Evolutionary conservation across 1,140 invertebrate species (phyloP), one percentile per base, ranked within the genome.

Genomic region (Geopemphigus sp.): DNA sequence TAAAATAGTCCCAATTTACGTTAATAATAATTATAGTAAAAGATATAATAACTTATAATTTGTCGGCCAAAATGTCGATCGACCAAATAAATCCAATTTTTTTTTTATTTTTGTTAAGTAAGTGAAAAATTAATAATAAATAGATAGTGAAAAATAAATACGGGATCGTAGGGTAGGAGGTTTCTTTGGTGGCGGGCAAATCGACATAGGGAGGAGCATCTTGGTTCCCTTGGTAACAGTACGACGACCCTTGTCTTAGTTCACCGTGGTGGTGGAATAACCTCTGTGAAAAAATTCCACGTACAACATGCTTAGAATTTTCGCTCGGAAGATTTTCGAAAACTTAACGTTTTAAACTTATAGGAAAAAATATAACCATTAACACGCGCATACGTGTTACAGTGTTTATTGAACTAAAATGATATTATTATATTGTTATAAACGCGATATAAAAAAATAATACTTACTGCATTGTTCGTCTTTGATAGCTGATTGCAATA

Each of bases 381-480:
- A 61, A 12, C 15, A 26, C 14, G 15, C 26, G 26, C 10, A 61
- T 26, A 26, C 26, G 26, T 61, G 17, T 63, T 19, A 63, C 29
- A 29, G 19, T 29, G 11, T 12, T 50, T 19, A n/a, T 63, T 32
- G 15, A 32, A 39, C 32, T 50, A 50, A 12, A 12, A 50, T 12
- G 47, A 50, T 50, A 12, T 50, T 50, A 50, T 50, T 12, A 50
- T 50, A 50, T 39, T 8, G 5, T 50, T 8, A 6, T 50, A 50
- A 12, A 10, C 5, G 5, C 11, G 47, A 6, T 57, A 6, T 22
- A 10, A 24, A 24, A 57, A 24, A 24, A 5, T 24, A 14, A 54
- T n/a, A 72, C 68, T 72, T 26, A 78, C 74, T 78, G 39, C 59
- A 78, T 29, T 78, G 74, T 63, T 78, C 74, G 45, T 78, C 74